Percentiles rank a stretch among this genome's conserved stretches.
Conservation (phyloP, 2,797 vertebrate genomes). For the Smutsia gigantea region DNA sequence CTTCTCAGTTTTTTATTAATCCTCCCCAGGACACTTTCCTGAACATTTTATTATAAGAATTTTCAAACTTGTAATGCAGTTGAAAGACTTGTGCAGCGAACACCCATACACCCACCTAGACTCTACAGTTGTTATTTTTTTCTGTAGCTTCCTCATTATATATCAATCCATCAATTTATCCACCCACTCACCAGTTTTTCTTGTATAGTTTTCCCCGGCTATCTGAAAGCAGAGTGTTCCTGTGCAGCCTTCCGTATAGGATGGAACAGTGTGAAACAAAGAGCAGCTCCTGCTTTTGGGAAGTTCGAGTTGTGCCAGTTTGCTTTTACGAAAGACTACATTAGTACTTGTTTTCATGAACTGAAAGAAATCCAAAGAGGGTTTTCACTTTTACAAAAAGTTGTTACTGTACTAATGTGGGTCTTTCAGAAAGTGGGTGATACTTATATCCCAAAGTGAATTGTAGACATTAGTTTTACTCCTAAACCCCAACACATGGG, state of each 20-base stretch:
- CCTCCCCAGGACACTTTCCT: not conserved
- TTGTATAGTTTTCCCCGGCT: not conserved
- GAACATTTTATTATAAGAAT: conserved; percentile 43
- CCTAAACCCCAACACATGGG: not conserved
- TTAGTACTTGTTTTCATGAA: too few relatives aligned
- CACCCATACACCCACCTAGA: not conserved
- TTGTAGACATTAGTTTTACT: not conserved
- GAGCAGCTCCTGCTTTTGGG: too few relatives aligned
- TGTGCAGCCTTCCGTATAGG: too few relatives aligned
- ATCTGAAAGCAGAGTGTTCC: too few relatives aligned
- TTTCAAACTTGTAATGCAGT: conserved; percentile 16
- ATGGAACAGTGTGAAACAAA: too few relatives aligned
- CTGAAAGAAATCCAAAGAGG: too few relatives aligned
- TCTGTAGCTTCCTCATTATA: conserved; percentile 31
- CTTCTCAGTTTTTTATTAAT: conserved; percentile 29
- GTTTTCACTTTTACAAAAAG: too few relatives aligned
- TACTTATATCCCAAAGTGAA: conserved; percentile 12
- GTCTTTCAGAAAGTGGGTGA: too few relatives aligned
- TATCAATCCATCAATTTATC: not conserved
- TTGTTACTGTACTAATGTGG: too few relatives aligned
- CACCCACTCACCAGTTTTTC: not conserved
- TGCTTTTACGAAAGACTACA: too few relatives aligned
- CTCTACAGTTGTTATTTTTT: conserved; percentile 30
- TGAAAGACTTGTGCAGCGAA: not conserved
- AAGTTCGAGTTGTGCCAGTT: too few relatives aligned